Evolutionary conservation across 2,888 invertebrate genomes (phyloP).

Genomic region (Watsonalla binaria): DNA sequence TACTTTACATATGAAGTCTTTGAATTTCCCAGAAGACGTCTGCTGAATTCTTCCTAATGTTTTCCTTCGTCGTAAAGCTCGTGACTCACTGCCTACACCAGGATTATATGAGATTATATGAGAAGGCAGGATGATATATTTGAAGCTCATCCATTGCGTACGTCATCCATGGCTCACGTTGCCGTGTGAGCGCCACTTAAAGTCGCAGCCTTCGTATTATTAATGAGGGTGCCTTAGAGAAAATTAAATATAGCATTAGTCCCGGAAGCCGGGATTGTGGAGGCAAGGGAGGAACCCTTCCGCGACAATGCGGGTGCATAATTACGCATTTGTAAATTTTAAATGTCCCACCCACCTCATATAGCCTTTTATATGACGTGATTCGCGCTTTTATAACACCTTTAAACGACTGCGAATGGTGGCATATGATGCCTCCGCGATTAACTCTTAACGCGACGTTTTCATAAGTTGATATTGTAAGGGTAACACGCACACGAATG

Average conservation of each 20-base stretch:
- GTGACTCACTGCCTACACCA: too few species aligned
- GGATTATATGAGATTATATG: too few species aligned
- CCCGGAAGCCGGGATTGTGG: slow-evolving; percentile 69
- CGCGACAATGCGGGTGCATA: slow-evolving; percentile 78
- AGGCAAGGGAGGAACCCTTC: slow-evolving; percentile 50
- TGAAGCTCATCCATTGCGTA: not conserved
- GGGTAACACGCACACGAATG: not conserved
- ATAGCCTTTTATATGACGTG: slow-evolving; percentile 74
- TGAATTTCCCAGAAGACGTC: too few species aligned
- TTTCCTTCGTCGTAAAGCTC: too few species aligned
- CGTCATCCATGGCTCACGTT: slow-evolving; percentile 28
- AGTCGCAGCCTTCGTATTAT: slow-evolving; percentile 76
- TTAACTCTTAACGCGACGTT: slow-evolving; percentile 58
- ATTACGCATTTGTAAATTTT: slow-evolving; percentile 79
- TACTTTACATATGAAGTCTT: too few species aligned
- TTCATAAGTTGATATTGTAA: slow-evolving; percentile 34
- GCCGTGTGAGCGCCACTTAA: slow-evolving; percentile 77
- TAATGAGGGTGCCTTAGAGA: slow-evolving; percentile 79
- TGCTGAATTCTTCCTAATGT: too few species aligned
- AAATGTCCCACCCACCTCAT: slow-evolving; percentile 75
- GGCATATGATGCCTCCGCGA: slow-evolving; percentile 61
- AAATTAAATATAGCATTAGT: slow-evolving; percentile 80
- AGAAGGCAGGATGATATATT: too few species aligned
- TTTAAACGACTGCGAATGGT: slow-evolving; percentile 65
- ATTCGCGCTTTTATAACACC: slow-evolving; percentile 66